phyloP scores from a whole-genome alignment of 1,140 invertebrate species.

The Nylanderia fulva region DNA sequence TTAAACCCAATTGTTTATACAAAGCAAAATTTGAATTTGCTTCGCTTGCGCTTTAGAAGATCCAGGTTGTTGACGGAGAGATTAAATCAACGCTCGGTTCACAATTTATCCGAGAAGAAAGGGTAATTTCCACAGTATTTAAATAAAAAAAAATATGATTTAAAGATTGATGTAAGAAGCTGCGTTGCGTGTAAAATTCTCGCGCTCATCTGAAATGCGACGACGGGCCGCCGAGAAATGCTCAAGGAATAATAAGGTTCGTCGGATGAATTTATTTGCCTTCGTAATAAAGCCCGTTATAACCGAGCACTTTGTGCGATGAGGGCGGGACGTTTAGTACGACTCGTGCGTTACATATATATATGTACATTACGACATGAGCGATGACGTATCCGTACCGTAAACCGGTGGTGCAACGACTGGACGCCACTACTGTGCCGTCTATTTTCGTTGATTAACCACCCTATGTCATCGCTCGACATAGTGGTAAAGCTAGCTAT shows the following conservation, averaged over 20 bases:
- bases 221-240: constrained; percentile 9
- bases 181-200: neutral
- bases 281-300: constrained; percentile 52
- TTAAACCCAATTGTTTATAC: too few species aligned
- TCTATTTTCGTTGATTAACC: constrained; percentile 73
- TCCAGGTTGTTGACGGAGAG: too few species aligned
- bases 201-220: neutral
- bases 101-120: neutral
- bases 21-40: too few species aligned
- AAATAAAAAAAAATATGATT: neutral
- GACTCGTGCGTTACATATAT: neutral
- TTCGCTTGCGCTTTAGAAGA: too few species aligned
- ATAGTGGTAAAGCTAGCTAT: constrained; percentile 64
- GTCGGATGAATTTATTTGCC: constrained; percentile 29
- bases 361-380: constrained; percentile 1
- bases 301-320: constrained; percentile 10
- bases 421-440: neutral
- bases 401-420: constrained; percentile 45
- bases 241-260: neutral
- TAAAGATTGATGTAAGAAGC: neutral
- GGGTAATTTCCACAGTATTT: neutral
- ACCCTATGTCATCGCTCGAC: constrained; percentile 71
- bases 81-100: neutral
- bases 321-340: constrained; percentile 17
- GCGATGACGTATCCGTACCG: constrained; percentile 45